Evolutionary conservation across 2,797 vertebrate genomes (phyloP), one percentile per base, ranked within the genome.

Genomic region (Denticeps clupeoides): DNA sequence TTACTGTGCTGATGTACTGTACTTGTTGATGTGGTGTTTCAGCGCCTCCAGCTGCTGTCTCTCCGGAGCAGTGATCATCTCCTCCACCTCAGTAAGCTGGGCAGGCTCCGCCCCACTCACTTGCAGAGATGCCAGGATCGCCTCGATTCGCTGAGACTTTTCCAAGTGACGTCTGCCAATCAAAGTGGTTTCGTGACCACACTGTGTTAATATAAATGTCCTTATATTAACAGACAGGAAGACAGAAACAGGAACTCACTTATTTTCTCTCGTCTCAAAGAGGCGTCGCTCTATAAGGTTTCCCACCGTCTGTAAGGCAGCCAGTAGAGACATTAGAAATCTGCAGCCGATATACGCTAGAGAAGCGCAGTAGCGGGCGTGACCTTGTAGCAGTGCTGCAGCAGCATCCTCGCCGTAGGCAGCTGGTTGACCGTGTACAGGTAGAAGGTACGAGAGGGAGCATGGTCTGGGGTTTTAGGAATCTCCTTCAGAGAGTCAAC

Each of bases 371-470:
- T n/a, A 6, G 7, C 25, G 5, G 9, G 8, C 3, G 19, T n/a
- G 19, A 93, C 93, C 90, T 93, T 94, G 66, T 89, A 93, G 63
- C 91, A 93, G 22, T 83, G 73, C 55, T 94, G 90, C 21, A 97
- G 79, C 58, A 95, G 69, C 81, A 97, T 84, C 15, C 89, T 82
- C 0, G 87, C 85, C 0, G 87, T 84, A 1, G 87, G 65, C 5
- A 83, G 79, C 25, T 89, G 77, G 59, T 88, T 93, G 51, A 92
- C 91, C 0, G 90, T 85, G 60, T 95, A 97, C 45, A 97, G 82
- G 73, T 95, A 97, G 74, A 97, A 95, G 10, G 93, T 97, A 32
- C 92, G 82, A 38, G 93, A 94, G 0, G 91, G 92, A 0, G 92
- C 93, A 0, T 87, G 89, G 69, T 97, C 93, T 0, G 92, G 90